Evolutionary conservation across 2,113 vertebrate genomes (phyloP).

Genomic region (Periophthalmodon schlosseri): DNA sequence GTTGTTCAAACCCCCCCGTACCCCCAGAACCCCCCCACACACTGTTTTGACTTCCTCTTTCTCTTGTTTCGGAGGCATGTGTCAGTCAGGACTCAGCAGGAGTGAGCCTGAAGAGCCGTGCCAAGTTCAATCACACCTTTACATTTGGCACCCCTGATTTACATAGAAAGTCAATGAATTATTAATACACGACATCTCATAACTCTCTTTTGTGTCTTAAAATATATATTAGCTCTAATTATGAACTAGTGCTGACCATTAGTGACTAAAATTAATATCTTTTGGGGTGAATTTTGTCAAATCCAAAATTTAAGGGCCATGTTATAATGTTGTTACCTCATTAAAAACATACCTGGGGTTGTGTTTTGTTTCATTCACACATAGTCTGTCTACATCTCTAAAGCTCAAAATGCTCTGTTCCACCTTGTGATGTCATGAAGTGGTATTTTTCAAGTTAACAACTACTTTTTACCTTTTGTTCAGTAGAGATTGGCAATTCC

Average conservation of each 20-base stretch:
- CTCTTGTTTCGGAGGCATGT: constrained; percentile 26
- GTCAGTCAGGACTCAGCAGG: constrained; percentile 37
- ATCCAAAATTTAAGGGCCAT: no score
- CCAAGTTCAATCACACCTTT: constrained; percentile 18
- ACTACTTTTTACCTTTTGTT: no score
- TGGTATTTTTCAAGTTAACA: no score
- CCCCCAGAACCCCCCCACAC: constrained; percentile 34
- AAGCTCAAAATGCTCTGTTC: no score
- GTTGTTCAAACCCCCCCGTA: constrained; percentile 54
- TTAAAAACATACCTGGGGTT: no score
- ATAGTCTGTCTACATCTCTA: no score
- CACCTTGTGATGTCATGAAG: no score
- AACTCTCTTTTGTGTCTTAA: background rate
- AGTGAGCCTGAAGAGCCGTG: constrained; percentile 51
- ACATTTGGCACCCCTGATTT: constrained; percentile 26
- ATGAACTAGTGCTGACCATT: background rate
- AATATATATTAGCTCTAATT: background rate
- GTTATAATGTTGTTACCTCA: no score
- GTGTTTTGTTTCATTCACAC: no score
- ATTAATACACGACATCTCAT: background rate
- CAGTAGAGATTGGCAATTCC: no score
- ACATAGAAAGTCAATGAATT: constrained; percentile 18
- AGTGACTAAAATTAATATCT: no score
- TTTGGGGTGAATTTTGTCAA: no score
- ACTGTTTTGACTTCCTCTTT: constrained; percentile 25